Conservation (phyloP, 2,888 invertebrate genomes). For the Cryptocephalus primarius region DNA sequence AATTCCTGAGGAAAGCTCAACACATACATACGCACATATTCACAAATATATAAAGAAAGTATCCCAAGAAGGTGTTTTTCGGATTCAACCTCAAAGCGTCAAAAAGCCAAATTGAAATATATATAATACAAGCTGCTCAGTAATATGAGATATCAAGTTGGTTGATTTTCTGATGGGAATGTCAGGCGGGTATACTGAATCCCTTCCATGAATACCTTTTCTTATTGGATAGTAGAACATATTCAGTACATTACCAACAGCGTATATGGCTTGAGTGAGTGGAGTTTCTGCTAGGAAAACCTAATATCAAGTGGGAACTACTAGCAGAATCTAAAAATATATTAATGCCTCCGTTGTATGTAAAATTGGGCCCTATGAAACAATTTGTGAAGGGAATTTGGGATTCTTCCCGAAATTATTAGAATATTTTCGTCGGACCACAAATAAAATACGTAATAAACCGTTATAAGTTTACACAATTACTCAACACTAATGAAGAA, state of each 20-base stretch:
- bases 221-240: constrained; percentile 7
- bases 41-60: too few relatives aligned
- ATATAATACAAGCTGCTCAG: neutral
- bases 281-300: neutral
- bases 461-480: constrained; percentile 5
- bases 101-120: neutral
- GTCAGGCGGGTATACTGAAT: constrained; percentile 11
- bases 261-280: constrained; percentile 10
- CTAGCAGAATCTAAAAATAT: neutral
- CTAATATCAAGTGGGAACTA: neutral
- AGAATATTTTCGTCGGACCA: neutral
- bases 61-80: too few relatives aligned
- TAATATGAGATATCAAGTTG: constrained; percentile 24
- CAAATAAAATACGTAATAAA: neutral
- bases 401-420: too few relatives aligned
- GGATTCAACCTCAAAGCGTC: too few relatives aligned
- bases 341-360: neutral
- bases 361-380: neutral
- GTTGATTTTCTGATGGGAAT: constrained; percentile 17
- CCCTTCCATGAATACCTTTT: neutral
- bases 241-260: constrained; percentile 10
- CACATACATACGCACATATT: too few relatives aligned
- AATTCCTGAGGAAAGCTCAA: too few relatives aligned
- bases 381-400: neutral
- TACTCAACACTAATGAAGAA: constrained; percentile 16